Evolutionary conservation across 2,888 invertebrate species (phyloP).

Genomic region (Spicauda simplicius): DNA sequence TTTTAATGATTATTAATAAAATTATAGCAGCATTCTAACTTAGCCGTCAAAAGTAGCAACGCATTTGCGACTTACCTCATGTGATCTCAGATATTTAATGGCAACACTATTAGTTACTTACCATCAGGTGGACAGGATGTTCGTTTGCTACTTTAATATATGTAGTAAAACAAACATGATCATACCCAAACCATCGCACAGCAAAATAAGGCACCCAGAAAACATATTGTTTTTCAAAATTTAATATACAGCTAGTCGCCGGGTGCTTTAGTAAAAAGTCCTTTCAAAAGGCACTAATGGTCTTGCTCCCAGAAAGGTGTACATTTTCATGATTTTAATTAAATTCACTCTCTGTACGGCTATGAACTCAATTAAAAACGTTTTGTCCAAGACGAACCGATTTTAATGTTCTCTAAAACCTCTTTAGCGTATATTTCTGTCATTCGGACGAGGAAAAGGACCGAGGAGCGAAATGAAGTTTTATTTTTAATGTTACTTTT

Average conservation of each 20-base stretch:
- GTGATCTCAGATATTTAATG: no score
- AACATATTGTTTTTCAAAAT: no score
- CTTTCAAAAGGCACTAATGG: slow-evolving; percentile 42
- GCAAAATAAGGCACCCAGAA: no score
- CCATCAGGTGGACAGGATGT: no score
- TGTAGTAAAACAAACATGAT: no score
- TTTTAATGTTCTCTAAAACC: slow-evolving; percentile 19
- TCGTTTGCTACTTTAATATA: no score
- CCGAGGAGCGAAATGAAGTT: background rate
- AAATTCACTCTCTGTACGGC: slow-evolving; percentile 48
- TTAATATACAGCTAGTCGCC: background rate
- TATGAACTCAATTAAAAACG: slow-evolving; percentile 40
- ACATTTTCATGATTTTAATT: slow-evolving; percentile 70
- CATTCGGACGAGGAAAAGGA: background rate
- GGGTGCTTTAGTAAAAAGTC: slow-evolving; percentile 11
- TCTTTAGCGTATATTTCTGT: slow-evolving; percentile 10
- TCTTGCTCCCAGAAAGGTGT: slow-evolving; percentile 51
- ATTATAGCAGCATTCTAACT: no score
- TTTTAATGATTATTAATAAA: no score
- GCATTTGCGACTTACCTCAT: no score
- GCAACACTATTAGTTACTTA: no score
- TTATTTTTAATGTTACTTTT: background rate
- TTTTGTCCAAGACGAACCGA: slow-evolving; percentile 29
- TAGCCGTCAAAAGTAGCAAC: no score
- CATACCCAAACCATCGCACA: no score